Evolutionary conservation across 2,113 vertebrate species (phyloP), one percentile per base, ranked within the genome.

Genomic region (Sclerurus mexicanus): DNA sequence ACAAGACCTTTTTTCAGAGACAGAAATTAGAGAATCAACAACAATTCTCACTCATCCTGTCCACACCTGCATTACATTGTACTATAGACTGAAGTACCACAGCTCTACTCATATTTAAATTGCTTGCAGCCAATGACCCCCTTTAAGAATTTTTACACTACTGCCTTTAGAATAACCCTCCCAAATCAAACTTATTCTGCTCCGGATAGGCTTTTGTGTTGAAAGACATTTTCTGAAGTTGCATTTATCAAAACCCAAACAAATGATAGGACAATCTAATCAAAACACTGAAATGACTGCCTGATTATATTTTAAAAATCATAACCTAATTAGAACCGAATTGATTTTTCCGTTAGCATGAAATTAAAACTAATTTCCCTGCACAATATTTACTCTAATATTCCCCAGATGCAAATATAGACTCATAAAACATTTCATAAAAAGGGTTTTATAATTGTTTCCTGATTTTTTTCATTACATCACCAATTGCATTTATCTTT

Each of bases 321-420:
- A 97, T 97, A 97, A 97, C 83, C 94, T 94, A 96, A 97, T 97
- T 97, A 97, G 96, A 96, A 96, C 92, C 0, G 30, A 97, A 97
- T 96, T 96, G 96, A 97, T 97, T 97, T 97, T 97, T 97, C 96
- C 91, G 64, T 97, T 97, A 97, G 96, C 93, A 97, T 97, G 94
- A 97, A 97, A 97, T 97, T 97, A 96, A 97, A 97, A 97, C 96
- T 96, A 97, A 97, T 97, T 97, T 97, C 95, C 97, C 88, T 47
- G 78, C 95, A 95, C 97, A 96, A 96, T 97, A 97, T 97, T 97
- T 97, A 96, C 95, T 93, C 82, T 95, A 97, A 97, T 97, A 97
- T 95, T 97, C 97, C 97, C 96, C 93, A 96, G 97, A 97, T 97
- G 97, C 96, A 97, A 97, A 97, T 97, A 94, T 69, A 92, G 93